Conservation (phyloP, 2,888 invertebrate genomes). For the Patella caerulea region DNA sequence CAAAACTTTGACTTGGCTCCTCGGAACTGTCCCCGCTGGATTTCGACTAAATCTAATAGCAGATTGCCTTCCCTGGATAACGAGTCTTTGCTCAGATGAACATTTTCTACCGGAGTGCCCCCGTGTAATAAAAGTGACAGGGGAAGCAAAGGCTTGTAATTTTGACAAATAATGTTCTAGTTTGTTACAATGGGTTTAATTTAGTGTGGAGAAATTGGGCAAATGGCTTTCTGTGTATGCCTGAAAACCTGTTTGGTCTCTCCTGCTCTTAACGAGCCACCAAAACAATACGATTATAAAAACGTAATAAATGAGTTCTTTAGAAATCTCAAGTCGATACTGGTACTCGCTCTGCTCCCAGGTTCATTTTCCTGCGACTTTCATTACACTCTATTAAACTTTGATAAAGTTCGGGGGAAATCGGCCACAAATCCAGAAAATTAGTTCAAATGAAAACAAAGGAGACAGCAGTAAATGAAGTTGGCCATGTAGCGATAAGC, state of each 20-base stretch:
- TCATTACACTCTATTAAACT: conserved; percentile 28
- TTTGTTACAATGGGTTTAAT: background rate
- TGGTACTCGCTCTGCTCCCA: background rate
- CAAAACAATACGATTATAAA: background rate
- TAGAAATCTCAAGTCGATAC: no score
- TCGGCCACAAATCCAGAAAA: conserved; percentile 25
- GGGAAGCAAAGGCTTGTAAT: background rate
- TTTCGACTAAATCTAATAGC: background rate
- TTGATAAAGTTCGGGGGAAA: conserved; percentile 19
- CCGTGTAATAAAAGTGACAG: background rate
- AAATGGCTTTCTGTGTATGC: background rate
- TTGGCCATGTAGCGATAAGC: conserved; percentile 18
- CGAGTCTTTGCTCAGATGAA: background rate
- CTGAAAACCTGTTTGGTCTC: background rate
- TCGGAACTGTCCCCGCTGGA: background rate
- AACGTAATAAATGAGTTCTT: conserved; percentile 5
- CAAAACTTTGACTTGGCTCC: no score
- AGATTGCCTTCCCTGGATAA: background rate
- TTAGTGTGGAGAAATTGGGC: background rate
- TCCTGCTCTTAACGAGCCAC: background rate
- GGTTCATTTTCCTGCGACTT: background rate
- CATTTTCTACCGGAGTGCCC: background rate
- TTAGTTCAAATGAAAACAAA: conserved; percentile 26
- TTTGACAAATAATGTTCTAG: conserved; percentile 1
- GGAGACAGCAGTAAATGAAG: conserved; percentile 13